Evolutionary conservation across 2,797 vertebrate genomes (phyloP).

Genomic region (Pseudomugil tenellus): DNA sequence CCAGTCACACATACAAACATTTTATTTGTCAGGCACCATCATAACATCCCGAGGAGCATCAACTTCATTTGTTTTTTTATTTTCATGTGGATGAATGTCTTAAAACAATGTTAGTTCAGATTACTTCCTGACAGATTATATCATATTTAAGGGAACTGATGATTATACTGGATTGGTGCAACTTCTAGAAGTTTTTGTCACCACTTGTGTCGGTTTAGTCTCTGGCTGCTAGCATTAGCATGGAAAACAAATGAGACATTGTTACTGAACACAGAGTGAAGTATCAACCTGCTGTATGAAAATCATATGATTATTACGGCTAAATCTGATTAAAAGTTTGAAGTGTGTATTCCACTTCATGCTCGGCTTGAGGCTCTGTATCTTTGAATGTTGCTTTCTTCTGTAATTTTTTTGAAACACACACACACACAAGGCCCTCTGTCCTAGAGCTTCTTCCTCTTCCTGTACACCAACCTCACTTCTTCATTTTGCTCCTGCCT

Average conservation of each 20-base stretch:
- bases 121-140: not conserved
- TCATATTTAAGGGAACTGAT: constrained; percentile 13
- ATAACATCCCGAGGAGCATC: constrained; percentile 27
- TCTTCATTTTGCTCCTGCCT: constrained; percentile 53
- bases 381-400: constrained; percentile 21
- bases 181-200: constrained; percentile 36
- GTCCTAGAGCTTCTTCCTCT: constrained; percentile 49
- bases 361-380: constrained; percentile 12
- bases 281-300: constrained; percentile 8
- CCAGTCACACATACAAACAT: constrained; percentile 25
- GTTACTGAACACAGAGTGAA: not conserved
- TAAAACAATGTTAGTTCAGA: not conserved
- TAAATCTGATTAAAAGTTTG: constrained; percentile 47
- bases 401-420: constrained; percentile 23
- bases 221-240: not conserved
- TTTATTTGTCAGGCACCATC: constrained; percentile 27
- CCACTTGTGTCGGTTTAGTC: not conserved
- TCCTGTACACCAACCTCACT: constrained; percentile 59
- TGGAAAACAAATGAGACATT: constrained; percentile 27
- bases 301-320: constrained; percentile 20
- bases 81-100: not conserved
- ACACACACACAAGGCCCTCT: constrained; percentile 7
- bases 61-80: constrained; percentile 7
- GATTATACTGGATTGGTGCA: constrained; percentile 25
- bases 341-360: constrained; percentile 45